Evolutionary conservation across 1,140 invertebrate genomes (phyloP), one percentile per base, ranked within the genome.

Genomic region (Steinernema khuongi): DNA sequence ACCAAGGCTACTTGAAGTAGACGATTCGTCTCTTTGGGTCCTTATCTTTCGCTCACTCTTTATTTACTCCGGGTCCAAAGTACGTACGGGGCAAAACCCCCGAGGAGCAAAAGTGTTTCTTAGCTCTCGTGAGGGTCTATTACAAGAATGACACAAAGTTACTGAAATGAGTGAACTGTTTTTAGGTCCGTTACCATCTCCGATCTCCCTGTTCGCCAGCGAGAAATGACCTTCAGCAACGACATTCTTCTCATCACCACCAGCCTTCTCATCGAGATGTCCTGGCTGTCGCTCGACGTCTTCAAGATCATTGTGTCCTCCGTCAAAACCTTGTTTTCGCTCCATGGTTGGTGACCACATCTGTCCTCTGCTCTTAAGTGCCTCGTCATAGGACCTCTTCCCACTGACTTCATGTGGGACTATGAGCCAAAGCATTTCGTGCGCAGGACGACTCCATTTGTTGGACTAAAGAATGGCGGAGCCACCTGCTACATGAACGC

Each of bases 401-500:
- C 36, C 67, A 30, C 4, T 31, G 41, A 30, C n/a, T 71, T 89
- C n/a, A 94, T 97, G 86, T 97, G 95, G 95, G 96, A 98, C 82
- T 98, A 95, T 87, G 87, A 95, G 79, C 95, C 96, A 60, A 92
- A 93, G n/a, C 92, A 97, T 33, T 94, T 94, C 0, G 93, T 93
- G 14, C 88, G 95, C 67, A 92, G 92, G 17, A 83, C 88, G 0
- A 91, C 93, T 81, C 93, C 95, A 68, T 95, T 97, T 88, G 96
- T 97, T 60, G 95, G 96, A 17, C 87, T 99, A 73, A 98, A 97
- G 86, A 99, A 98, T 87, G 96, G 94, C 31, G 96, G 96, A 19
- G 95, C 96, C 31, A 99, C 96, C 0, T 99, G 96, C 86, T 99
- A 99, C 86, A 98, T 99, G 96, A 99, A 99, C 87, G 97, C 94